Percentiles rank a stretch among this genome's conserved stretches.
Conservation (phyloP, 2,888 invertebrate species). For the Tachystola acroxantha region DNA sequence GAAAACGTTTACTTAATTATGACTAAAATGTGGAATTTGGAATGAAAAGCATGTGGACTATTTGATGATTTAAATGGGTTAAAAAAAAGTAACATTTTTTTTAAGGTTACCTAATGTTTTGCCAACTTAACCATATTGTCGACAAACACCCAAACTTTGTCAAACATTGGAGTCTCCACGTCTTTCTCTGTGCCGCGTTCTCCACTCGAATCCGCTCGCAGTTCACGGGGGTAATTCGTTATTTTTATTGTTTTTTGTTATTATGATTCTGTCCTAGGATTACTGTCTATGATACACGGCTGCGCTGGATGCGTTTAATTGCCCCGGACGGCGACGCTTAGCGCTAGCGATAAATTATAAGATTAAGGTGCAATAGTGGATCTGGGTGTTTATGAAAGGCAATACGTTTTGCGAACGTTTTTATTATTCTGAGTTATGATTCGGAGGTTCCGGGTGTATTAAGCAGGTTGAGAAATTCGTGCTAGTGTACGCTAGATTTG, state of each 20-base stretch:
- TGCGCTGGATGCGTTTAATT: constrained; percentile 74
- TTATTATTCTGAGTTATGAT: neutral
- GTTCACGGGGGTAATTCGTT: constrained; percentile 74
- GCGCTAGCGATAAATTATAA: constrained; percentile 66
- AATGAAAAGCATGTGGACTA: no score
- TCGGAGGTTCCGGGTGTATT: no score
- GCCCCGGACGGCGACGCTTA: constrained; percentile 51
- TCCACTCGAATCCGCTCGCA: constrained; percentile 57
- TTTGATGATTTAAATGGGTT: no score
- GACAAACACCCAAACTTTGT: neutral
- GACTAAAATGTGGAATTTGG: no score
- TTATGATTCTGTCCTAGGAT: constrained; percentile 75
- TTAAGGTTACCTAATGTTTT: no score
- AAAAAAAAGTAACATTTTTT: no score
- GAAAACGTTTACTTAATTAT: no score
- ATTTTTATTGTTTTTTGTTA: constrained; percentile 79
- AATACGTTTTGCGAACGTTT: constrained; percentile 9
- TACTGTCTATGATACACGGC: constrained; percentile 67
- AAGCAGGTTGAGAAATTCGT: no score
- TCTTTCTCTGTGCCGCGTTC: constrained; percentile 25
- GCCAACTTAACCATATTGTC: no score
- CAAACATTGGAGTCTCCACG: constrained; percentile 26
- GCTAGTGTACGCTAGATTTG: no score
- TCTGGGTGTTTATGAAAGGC: constrained; percentile 31
- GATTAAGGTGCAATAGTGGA: constrained; percentile 65